Conservation (phyloP, 2,888 invertebrate genomes). For the Zhengitettix transpicula region DNA sequence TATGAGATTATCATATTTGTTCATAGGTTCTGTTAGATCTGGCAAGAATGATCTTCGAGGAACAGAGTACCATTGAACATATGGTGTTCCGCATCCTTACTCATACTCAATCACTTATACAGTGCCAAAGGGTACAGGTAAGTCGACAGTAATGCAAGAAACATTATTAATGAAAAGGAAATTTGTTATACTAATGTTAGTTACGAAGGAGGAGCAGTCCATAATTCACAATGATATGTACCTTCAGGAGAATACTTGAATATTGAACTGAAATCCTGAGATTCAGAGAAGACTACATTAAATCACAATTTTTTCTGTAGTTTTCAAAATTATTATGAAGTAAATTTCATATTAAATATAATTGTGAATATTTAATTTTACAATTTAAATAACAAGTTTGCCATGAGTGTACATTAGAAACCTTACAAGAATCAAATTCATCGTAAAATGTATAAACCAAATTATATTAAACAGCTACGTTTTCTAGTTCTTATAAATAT, state of each 20-base stretch:
- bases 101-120: constrained; percentile 84
- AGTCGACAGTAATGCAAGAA: constrained; percentile 16
- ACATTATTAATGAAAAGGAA: neutral
- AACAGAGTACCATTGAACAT: constrained; percentile 90
- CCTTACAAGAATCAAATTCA: too few species aligned
- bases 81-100: constrained; percentile 85
- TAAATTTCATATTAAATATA: too few species aligned
- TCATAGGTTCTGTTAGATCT: constrained; percentile 66
- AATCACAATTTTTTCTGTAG: too few species aligned
- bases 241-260: neutral
- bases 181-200: neutral
- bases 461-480: too few species aligned
- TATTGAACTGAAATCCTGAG: neutral
- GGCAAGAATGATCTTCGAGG: constrained; percentile 93
- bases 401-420: neutral
- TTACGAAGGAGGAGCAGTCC: neutral
- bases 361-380: too few species aligned
- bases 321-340: too few species aligned
- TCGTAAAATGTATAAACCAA: too few species aligned
- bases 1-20: neutral
- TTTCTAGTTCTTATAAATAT: too few species aligned
- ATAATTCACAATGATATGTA: neutral
- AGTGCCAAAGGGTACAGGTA: constrained; percentile 89
- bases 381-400: too few species aligned
- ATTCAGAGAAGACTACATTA: too few species aligned